Conservation (phyloP, 2,797 vertebrate species). For the Astyanax mexicanus region DNA sequence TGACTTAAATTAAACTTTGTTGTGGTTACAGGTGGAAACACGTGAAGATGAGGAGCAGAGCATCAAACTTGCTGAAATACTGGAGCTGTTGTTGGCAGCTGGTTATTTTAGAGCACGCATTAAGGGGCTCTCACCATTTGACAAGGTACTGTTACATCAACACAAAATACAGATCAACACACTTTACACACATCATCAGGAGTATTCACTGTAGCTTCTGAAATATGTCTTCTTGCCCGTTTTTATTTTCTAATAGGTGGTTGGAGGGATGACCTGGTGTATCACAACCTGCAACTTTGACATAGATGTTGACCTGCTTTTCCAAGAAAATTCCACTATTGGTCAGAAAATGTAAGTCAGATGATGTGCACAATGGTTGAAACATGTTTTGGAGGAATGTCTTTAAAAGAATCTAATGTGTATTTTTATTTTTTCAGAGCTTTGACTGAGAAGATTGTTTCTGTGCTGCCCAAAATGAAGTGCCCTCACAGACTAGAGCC, state of each 20-base stretch:
- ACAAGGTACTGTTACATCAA: conserved; percentile 83
- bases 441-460: conserved; percentile 97
- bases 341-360: conserved; percentile 95
- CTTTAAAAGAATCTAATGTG: not conserved
- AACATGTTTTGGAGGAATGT: not conserved
- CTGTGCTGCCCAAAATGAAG: conserved; percentile 96
- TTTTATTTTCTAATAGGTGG: conserved; percentile 81
- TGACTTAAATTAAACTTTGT: not conserved
- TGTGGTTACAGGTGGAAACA: conserved; percentile 86
- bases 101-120: conserved; percentile 97
- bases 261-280: conserved; percentile 98
- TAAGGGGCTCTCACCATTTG: conserved; percentile 95
- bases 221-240: not conserved
- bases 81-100: conserved; percentile 94
- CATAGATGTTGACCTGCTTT: conserved; percentile 94
- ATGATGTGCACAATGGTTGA: not conserved
- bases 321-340: conserved; percentile 98
- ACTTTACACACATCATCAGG: not conserved
- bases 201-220: not conserved
- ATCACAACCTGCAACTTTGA: conserved; percentile 97
- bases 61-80: conserved; percentile 90
- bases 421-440: conserved; percentile 79
- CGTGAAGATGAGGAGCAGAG: conserved; percentile 97
- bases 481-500: conserved; percentile 96
- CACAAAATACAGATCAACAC: not conserved